These are phyloP conservation scores for Idaea biselata DNA, from an alignment of 2,888 invertebrate species.

Conservation along the genomic window DNA sequence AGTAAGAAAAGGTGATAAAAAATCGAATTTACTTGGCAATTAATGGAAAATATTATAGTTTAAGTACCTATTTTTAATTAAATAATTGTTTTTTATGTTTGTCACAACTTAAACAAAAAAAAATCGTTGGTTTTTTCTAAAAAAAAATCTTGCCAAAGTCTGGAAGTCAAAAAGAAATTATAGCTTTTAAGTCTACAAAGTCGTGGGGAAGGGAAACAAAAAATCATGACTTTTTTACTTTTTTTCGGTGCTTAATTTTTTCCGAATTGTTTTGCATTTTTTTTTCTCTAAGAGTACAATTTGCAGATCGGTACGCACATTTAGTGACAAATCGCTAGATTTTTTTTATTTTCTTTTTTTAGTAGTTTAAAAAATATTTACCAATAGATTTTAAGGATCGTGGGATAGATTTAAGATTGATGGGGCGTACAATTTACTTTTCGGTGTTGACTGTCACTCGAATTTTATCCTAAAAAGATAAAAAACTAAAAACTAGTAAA, in stretches of 20 bases:
- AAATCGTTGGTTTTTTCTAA: constrained; percentile 29
- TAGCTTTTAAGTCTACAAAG: constrained; percentile 16
- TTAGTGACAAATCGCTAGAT: constrained; percentile 40
- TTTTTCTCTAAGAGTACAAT: constrained; percentile 35
- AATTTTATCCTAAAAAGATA: constrained; percentile 18
- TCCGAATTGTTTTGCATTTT: constrained; percentile 41
- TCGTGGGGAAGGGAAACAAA: constrained; percentile 20
- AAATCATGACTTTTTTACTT: constrained; percentile 28
- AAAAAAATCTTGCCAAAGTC: constrained; percentile 63
- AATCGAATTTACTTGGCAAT: constrained; percentile 77
- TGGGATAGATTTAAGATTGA: constrained; percentile 47
- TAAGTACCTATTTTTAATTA: constrained; percentile 31
- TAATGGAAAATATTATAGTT: constrained; percentile 37
- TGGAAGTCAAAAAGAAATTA: constrained; percentile 14
- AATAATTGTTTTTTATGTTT: constrained; percentile 33
- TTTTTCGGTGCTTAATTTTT: constrained; percentile 39
- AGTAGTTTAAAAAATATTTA: constrained; percentile 44
- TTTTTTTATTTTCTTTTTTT: constrained; percentile 30
- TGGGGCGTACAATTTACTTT: constrained; percentile 48
- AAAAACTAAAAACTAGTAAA: not conserved
- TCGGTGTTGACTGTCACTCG: constrained; percentile 22
- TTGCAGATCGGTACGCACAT: constrained; percentile 37
- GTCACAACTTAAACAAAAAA: constrained; percentile 38
- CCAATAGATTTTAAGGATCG: constrained; percentile 47
- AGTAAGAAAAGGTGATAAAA: constrained; percentile 54